These are phyloP conservation scores for Isaurus tuberculatus DNA, from an alignment of 92 coral and sea anemone genomes.

Conservation along the genomic window DNA sequence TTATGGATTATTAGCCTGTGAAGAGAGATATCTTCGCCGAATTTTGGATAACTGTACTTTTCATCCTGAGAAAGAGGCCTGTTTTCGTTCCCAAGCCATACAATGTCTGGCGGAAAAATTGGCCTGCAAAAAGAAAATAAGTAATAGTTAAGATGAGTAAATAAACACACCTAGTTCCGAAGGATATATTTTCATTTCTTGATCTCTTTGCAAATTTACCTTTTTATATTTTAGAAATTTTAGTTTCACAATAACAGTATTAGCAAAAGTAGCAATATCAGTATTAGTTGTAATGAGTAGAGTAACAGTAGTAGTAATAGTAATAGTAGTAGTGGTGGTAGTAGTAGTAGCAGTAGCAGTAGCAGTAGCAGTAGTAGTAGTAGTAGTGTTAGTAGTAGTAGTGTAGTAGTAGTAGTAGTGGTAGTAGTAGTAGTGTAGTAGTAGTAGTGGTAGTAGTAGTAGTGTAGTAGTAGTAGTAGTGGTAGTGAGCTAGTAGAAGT, in stretches of 20 bases:
- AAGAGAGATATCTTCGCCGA: neutral
- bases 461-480: neutral
- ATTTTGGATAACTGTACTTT: conserved; percentile 33
- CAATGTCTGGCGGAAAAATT: conserved; percentile 9
- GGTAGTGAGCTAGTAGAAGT: neutral
- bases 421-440: neutral
- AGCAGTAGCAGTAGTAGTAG: neutral
- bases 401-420: neutral
- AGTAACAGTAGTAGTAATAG: neutral
- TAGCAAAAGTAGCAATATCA: neutral
- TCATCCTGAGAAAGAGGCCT: neutral
- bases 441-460: neutral
- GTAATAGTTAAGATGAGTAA: neutral
- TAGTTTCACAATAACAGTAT: neutral
- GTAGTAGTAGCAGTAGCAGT: neutral
- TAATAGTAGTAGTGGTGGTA: neutral
- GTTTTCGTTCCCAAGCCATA: conserved; percentile 24
- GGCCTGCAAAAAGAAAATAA: conserved; percentile 20
- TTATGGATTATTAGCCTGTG: conserved; percentile 40
- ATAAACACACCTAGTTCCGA: neutral
- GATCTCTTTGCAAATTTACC: neutral
- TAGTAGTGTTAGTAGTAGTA: neutral
- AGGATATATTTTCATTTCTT: too few relatives aligned
- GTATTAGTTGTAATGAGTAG: neutral
- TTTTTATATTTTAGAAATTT: neutral